phyloP scores from a whole-genome alignment of 1,140 invertebrate genomes.

The Platyscapa corneri region DNA sequence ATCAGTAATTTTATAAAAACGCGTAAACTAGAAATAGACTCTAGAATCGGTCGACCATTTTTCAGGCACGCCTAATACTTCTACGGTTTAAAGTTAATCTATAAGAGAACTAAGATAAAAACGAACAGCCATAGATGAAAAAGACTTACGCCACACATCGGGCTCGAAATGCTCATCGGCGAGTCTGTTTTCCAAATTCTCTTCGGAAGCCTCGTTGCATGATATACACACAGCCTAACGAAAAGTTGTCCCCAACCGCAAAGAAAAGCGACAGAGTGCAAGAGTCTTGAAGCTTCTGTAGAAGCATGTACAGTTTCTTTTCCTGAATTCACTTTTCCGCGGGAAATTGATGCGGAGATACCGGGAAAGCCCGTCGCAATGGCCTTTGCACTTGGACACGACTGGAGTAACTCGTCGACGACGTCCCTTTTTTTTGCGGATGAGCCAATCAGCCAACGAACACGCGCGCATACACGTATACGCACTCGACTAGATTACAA shows the following conservation, averaged over 20 bases:
- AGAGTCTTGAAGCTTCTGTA: no score
- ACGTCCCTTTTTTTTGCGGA: slow-evolving; percentile 15
- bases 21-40: slow-evolving; percentile 17
- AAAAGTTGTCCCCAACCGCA: neutral
- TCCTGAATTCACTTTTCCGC: neutral
- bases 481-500: slow-evolving; percentile 20
- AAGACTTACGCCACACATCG: slow-evolving; percentile 17
- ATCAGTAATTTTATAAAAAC: neutral
- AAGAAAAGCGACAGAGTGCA: neutral
- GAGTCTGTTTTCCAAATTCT: neutral
- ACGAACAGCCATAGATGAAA: neutral
- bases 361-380: neutral
- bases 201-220: slow-evolving; percentile 28
- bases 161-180: slow-evolving; percentile 25
- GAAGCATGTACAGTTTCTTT: neutral
- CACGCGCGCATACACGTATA: slow-evolving; percentile 7
- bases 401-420: neutral
- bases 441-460: slow-evolving; percentile 19
- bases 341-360: neutral
- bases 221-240: slow-evolving; percentile 3
- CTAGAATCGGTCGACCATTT: slow-evolving; percentile 19
- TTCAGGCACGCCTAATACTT: slow-evolving; percentile 22
- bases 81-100: neutral
- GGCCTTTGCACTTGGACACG: neutral
- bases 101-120: neutral